Base-by-base conservation (phyloP, 1,140 invertebrate genomes). In the Halesus radiatus region DNA sequence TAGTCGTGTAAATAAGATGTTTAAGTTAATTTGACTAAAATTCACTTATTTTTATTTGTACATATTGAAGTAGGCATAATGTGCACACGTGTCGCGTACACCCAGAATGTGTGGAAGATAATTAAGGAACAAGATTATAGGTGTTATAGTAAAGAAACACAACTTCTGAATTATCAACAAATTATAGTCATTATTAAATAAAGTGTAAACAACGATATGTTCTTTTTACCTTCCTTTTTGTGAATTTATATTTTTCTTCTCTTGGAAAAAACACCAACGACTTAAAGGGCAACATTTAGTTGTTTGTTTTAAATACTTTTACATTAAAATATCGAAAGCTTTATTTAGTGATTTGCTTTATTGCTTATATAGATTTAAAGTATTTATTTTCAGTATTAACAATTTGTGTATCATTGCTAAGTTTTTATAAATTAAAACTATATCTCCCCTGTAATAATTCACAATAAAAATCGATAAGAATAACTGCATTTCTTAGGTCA, bases 301-400 rank as follows among this genome's bases (percentile, higher is more conserved):
- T 74, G 72, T 15, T 74, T 58, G 56, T 56, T 74, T 74, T 74
- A 54, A 26, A 58, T 56, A 74, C 58, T 74, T 72, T 74, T 54
- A 74, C 45, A 62, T 7, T 58, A 76, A n/a, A 60, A 76, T 18
- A 64, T 60, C 23, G 50, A 79, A 74, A 79, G 78, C 78, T 79
- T 79, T 79, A 79, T 16, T 74, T 79, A 37, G 53, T 70, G 37
- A 74, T 45, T 79, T n/a, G 68, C 68, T 62, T 79, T 79, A n/a
- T n/a, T n/a, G n/a, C n/a, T n/a, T n/a, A 79, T 58, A 62, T 79
- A 29, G 62, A 37, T 66, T 45, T 56, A 66, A 62, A 74, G 29
- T 79, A 79, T 79, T 79, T 79, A 73, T 79, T 78, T 20, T 60
- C 68, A 79, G 78, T 79, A 79, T 79, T 79, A 79, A 72, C 60